phyloP scores from a whole-genome alignment of 2,113 vertebrate species.

The Gnathonemus echidnorhynchus region DNA sequence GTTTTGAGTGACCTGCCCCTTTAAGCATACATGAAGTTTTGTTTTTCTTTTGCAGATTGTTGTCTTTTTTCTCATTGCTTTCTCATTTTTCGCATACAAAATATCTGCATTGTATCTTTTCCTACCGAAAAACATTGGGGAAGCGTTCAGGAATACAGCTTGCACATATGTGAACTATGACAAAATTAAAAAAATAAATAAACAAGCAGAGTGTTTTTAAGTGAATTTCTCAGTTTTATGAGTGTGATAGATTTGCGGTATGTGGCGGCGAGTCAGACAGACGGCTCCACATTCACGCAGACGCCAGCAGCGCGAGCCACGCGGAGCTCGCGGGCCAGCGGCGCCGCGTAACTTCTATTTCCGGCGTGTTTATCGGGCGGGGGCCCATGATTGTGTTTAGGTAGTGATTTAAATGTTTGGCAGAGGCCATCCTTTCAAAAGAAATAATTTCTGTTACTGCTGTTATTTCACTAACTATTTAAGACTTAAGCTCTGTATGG shows the following conservation, averaged over 20 bases:
- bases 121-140: background rate
- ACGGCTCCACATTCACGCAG: background rate
- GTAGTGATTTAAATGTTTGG: conserved; percentile 9
- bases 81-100: too few relatives aligned
- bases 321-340: background rate
- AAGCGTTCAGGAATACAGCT: background rate
- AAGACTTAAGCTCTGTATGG: background rate
- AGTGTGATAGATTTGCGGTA: background rate
- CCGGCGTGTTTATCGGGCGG: background rate
- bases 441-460: background rate
- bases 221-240: background rate
- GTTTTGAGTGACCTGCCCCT: background rate
- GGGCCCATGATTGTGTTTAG: background rate
- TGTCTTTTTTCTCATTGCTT: background rate
- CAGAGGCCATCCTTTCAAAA: background rate
- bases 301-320: background rate
- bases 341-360: background rate
- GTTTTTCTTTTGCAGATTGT: background rate
- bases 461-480: background rate
- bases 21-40: background rate
- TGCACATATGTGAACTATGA: background rate
- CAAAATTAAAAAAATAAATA: background rate
- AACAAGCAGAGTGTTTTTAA: background rate
- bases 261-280: background rate
- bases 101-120: background rate